Conservation (phyloP, 2,888 invertebrate species). For the Corbicula japonica region DNA sequence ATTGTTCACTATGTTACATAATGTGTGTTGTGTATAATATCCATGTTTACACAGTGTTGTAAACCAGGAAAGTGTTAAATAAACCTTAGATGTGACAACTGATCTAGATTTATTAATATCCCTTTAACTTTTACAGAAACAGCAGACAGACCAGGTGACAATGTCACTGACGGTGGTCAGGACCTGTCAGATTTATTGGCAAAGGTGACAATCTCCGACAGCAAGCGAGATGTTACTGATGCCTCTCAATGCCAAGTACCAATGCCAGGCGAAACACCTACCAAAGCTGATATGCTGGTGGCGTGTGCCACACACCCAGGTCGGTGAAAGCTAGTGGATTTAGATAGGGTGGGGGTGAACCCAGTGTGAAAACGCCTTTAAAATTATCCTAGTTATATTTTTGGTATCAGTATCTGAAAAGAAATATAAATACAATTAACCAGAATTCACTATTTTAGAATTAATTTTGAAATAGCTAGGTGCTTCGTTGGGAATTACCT, state of each 20-base stretch:
- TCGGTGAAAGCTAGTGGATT: constrained; percentile 24
- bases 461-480: no score
- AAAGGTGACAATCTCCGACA: constrained; percentile 4
- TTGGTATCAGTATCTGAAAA: no score
- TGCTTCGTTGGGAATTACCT: no score
- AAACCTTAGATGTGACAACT: not conserved
- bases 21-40: not conserved
- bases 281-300: constrained; percentile 56
- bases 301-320: constrained; percentile 67
- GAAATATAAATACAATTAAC: no score
- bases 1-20: not conserved
- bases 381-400: no score
- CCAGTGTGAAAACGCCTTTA: no score
- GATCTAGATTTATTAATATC: not conserved
- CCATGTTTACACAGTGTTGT: not conserved
- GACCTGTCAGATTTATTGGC: constrained; percentile 9
- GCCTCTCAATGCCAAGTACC: not conserved
- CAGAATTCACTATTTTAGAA: no score
- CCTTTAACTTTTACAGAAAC: constrained; percentile 6
- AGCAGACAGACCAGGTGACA: constrained; percentile 24
- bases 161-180: constrained; percentile 17
- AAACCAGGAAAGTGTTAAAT: not conserved
- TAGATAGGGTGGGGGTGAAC: no score
- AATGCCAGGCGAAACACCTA: constrained; percentile 22
- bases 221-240: not conserved